A percentile compares a stretch with the other conserved stretches of the same genome.
Evolutionary conservation across 2,113 vertebrate genomes (phyloP).

Genomic region (Zosterops lateralis): DNA sequence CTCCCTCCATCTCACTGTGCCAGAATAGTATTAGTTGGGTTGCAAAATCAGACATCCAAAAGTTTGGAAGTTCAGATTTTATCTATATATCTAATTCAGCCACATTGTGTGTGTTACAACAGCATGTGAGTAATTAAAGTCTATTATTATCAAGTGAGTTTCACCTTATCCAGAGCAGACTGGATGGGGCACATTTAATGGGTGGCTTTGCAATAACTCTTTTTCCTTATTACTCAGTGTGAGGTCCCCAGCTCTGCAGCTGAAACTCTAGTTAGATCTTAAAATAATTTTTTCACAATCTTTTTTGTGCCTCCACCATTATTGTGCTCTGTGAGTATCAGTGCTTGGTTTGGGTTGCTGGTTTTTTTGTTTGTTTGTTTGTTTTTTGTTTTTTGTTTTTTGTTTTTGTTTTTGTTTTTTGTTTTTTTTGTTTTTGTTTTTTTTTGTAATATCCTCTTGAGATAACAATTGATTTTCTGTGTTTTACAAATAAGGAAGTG

Average conservation of each 20-base stretch:
- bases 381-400: no score
- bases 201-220: not conserved
- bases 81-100: not conserved
- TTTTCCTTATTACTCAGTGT: slow-evolving; percentile 1
- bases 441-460: not conserved
- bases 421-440: no score
- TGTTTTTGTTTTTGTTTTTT: no score
- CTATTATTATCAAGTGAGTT: slow-evolving; percentile 20
- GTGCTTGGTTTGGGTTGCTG: no score
- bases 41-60: slow-evolving; percentile 15
- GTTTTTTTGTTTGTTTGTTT: no score
- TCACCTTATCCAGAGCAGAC: slow-evolving; percentile 22
- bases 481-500: not conserved
- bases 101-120: not conserved
- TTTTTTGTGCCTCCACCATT: not conserved
- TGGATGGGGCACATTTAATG: not conserved
- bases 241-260: not conserved
- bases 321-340: not conserved
- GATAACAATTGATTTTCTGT: not conserved
- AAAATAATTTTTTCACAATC: not conserved
- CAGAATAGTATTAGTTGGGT: not conserved
- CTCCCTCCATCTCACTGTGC: not conserved
- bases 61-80: slow-evolving; percentile 15
- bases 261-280: not conserved
- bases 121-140: slow-evolving; percentile 35